phyloP scores from a whole-genome alignment of 2,888 invertebrate species.

The Leptopterna dolabrata region DNA sequence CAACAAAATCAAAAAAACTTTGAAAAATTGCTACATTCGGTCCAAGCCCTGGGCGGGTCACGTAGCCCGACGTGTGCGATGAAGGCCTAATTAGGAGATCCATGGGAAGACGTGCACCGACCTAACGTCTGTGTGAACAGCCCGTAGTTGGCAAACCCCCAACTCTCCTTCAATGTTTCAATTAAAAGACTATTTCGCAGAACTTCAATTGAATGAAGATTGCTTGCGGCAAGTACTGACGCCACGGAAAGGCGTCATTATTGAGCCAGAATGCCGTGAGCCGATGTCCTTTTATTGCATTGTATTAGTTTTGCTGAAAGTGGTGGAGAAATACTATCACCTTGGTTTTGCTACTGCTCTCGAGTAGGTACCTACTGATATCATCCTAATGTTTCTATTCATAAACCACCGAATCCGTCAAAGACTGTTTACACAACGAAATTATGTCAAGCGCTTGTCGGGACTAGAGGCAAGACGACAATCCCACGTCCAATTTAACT shows the following conservation, averaged over 20 bases:
- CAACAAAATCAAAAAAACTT: not conserved
- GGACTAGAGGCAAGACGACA: not conserved
- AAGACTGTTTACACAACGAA: too few relatives aligned
- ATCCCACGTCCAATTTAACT: constrained; percentile 12
- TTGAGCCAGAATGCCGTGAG: too few relatives aligned
- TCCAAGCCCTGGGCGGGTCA: not conserved
- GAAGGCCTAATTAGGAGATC: constrained; percentile 21
- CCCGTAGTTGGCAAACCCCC: not conserved
- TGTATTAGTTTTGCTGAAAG: too few relatives aligned
- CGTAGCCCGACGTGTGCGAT: constrained; percentile 1
- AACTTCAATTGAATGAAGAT: not conserved
- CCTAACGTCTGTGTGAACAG: constrained; percentile 29
- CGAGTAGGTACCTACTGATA: too few relatives aligned
- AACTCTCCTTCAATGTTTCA: not conserved
- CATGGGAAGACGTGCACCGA: constrained; percentile 26
- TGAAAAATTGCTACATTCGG: not conserved
- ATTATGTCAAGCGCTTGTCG: not conserved
- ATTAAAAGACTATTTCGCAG: constrained; percentile 12
- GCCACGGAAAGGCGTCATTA: too few relatives aligned
- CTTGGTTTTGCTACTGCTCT: too few relatives aligned
- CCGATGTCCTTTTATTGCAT: too few relatives aligned
- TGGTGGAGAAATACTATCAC: too few relatives aligned
- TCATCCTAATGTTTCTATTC: too few relatives aligned
- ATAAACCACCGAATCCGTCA: too few relatives aligned
- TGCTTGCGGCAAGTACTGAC: not conserved